These are phyloP conservation scores for Drosophila nr. medialis DNA, from an alignment of 2,888 invertebrate genomes.

Conservation along the genomic window DNA sequence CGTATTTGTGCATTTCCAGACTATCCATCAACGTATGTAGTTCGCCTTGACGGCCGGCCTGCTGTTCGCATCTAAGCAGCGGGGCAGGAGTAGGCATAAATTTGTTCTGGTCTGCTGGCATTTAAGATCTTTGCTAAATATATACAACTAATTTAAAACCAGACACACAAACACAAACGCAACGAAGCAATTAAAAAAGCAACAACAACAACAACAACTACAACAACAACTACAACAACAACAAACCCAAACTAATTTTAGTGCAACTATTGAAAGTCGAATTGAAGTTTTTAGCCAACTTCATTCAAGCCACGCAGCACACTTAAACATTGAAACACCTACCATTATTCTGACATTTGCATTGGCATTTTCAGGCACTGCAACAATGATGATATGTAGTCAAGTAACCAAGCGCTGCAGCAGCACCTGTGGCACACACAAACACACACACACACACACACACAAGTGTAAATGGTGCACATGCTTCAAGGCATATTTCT, in stretches of 20 bases:
- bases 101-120: slow-evolving; percentile 76
- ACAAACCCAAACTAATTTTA: slow-evolving; percentile 43
- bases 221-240: slow-evolving; percentile 3
- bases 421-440: slow-evolving; percentile 23
- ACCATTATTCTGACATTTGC: slow-evolving; percentile 34
- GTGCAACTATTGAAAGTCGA: slow-evolving; percentile 19
- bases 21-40: slow-evolving; percentile 2
- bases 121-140: slow-evolving; percentile 51
- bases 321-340: slow-evolving; percentile 9
- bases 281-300: slow-evolving; percentile 3
- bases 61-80: slow-evolving; percentile 8
- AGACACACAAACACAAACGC: slow-evolving; percentile 44
- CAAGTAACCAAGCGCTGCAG: slow-evolving; percentile 31
- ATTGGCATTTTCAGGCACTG: slow-evolving; percentile 46
- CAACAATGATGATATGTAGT: slow-evolving; percentile 13
- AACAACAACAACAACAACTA: background rate
- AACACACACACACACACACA: slow-evolving; percentile 19
- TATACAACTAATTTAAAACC: slow-evolving; percentile 17
- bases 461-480: slow-evolving; percentile 59
- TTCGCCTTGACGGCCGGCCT: slow-evolving; percentile 17
- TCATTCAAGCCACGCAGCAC: slow-evolving; percentile 2
- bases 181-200: slow-evolving; percentile 67
- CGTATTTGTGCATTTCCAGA: slow-evolving; percentile 30
- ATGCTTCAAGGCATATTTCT: slow-evolving; percentile 75
- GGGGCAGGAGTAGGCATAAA: slow-evolving; percentile 52